phyloP scores from a whole-genome alignment of 64 coral and sea anemone species.

The Pachyseris speciosa region DNA sequence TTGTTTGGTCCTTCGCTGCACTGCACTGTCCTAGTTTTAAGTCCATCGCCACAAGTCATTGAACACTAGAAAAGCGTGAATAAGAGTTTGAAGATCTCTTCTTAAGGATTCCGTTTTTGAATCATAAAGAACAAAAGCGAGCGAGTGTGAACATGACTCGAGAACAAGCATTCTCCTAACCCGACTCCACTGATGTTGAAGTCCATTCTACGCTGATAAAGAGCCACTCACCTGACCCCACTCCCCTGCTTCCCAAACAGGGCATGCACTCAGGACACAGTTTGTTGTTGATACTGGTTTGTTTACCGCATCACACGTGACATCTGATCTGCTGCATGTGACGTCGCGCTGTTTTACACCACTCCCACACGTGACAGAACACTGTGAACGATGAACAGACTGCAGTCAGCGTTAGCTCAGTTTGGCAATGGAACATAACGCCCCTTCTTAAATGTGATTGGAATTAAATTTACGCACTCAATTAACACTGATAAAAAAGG shows the following conservation, averaged over 20 bases:
- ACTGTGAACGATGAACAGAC: constrained; percentile 51
- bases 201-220: neutral
- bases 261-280: neutral
- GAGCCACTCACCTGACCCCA: constrained; percentile 40
- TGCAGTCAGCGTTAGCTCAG: too few relatives aligned
- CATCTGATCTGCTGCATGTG: constrained; percentile 47
- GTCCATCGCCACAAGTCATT: constrained; percentile 56
- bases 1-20: neutral
- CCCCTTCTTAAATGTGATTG: too few relatives aligned
- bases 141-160: too few relatives aligned
- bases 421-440: too few relatives aligned
- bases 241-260: constrained; percentile 43
- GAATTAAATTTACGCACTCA: too few relatives aligned
- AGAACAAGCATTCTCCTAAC: too few relatives aligned
- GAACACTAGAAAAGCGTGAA: constrained; percentile 41
- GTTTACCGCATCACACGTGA: constrained; percentile 17
- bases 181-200: neutral
- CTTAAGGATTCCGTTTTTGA: too few relatives aligned
- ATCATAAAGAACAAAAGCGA: too few relatives aligned
- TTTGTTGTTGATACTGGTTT: constrained; percentile 37
- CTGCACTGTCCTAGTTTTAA: constrained; percentile 1
- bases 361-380: constrained; percentile 69
- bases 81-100: neutral
- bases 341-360: constrained; percentile 40
- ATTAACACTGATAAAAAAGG: too few relatives aligned